Conservation (phyloP, 2,113 vertebrate genomes). For the Macrotus californicus region DNA sequence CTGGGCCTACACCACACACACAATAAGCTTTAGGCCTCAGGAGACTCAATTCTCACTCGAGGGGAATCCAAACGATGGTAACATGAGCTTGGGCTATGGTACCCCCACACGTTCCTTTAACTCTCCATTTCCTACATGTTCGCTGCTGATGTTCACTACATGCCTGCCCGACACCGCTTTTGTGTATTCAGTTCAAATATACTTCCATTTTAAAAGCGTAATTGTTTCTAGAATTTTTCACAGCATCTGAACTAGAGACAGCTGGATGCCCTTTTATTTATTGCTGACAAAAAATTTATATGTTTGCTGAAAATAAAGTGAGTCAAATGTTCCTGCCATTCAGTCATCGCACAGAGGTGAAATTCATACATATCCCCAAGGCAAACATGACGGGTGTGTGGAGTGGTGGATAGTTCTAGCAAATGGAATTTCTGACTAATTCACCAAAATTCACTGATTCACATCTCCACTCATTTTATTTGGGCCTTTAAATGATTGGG, state of each 20-base stretch:
- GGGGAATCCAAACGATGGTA: not conserved
- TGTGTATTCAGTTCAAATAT: not conserved
- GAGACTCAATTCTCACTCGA: not conserved
- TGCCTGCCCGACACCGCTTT: not conserved
- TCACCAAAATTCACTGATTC: not conserved
- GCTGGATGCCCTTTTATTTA: not conserved
- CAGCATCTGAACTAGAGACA: not conserved
- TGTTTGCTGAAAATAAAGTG: constrained; percentile 16
- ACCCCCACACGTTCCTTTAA: not conserved
- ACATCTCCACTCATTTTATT: not conserved
- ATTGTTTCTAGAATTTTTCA: constrained; percentile 1
- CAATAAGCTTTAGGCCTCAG: not conserved
- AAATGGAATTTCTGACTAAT: not conserved
- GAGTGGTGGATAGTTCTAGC: not conserved
- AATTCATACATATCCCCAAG: not conserved
- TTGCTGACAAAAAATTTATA: constrained; percentile 15
- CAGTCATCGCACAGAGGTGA: constrained; percentile 10
- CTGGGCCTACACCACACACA: not conserved
- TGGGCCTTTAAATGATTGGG: not conserved
- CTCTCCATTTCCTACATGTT: not conserved
- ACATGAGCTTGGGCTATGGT: not conserved
- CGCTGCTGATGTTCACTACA: not conserved
- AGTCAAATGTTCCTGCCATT: not conserved
- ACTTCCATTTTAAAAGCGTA: not conserved
- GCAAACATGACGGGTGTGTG: not conserved